Conservation (phyloP, 2,888 invertebrate genomes). For the Drosophila peninsularis region DNA sequence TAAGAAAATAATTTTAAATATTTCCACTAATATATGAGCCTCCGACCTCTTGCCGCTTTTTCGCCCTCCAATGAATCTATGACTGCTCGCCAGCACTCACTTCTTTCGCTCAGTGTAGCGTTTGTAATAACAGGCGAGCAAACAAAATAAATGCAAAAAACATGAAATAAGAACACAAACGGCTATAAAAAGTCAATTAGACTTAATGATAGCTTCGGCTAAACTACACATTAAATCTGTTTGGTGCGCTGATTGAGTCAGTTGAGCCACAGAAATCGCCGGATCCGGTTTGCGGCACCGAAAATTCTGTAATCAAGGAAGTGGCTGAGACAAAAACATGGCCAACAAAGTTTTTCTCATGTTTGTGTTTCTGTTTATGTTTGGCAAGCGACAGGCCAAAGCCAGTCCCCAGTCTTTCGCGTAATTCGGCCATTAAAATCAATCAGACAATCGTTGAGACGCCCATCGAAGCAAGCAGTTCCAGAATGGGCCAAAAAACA, state of each 20-base stretch:
- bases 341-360: conserved; percentile 9
- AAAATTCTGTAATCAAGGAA: conserved; percentile 72
- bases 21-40: too few relatives aligned
- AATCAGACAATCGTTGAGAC: conserved; percentile 62
- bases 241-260: conserved; percentile 44
- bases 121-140: conserved; percentile 33
- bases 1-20: too few relatives aligned
- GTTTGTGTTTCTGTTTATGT: conserved; percentile 10
- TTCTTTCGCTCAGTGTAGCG: conserved; percentile 36
- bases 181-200: conserved; percentile 76
- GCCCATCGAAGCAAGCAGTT: conserved; percentile 24
- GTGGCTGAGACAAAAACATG: conserved; percentile 53
- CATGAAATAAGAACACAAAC: conserved; percentile 54
- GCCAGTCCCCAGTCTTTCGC: conserved; percentile 9
- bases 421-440: conserved; percentile 68
- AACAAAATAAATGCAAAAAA: conserved; percentile 16
- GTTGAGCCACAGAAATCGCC: conserved; percentile 26
- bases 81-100: neutral
- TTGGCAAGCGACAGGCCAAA: conserved; percentile 41
- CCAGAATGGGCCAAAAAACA: conserved; percentile 28
- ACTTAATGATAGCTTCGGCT: conserved; percentile 75
- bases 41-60: too few relatives aligned
- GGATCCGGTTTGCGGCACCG: conserved; percentile 37
- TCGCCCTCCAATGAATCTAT: too few relatives aligned
- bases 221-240: conserved; percentile 66